Conservation (phyloP, 2,113 vertebrate species). For the Melanostigma gelatinosum region DNA sequence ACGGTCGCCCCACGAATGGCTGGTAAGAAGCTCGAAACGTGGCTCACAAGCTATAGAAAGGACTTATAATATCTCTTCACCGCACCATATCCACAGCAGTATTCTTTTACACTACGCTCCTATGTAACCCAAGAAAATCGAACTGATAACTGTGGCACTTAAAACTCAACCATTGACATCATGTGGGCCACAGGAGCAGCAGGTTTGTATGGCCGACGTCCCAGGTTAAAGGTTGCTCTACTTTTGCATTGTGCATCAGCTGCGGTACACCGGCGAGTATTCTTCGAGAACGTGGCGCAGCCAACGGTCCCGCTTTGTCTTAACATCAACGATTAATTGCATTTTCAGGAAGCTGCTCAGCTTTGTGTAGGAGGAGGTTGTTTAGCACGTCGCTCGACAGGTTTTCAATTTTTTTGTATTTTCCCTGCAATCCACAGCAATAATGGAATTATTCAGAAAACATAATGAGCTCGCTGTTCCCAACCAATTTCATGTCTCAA, state of each 20-base stretch:
- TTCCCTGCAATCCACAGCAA: neutral
- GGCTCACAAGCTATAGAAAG: neutral
- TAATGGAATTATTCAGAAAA: neutral
- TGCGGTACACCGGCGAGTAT: neutral
- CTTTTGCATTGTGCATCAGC: neutral
- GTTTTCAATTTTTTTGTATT: neutral
- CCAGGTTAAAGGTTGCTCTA: neutral
- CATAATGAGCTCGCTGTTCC: neutral
- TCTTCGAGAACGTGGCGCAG: neutral
- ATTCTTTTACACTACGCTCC: neutral
- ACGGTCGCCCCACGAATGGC: too few relatives aligned
- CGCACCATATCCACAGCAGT: neutral
- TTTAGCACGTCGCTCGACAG: neutral
- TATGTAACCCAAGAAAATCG: neutral
- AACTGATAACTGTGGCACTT: neutral
- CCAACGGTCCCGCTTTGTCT: neutral
- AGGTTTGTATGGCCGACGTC: neutral
- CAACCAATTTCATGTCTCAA: neutral
- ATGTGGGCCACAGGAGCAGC: neutral
- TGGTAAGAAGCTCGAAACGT: neutral
- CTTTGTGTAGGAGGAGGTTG: neutral
- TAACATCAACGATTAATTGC: neutral
- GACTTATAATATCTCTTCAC: too few relatives aligned
- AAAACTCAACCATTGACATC: neutral
- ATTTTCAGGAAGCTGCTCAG: neutral